Evolutionary conservation across 2,888 invertebrate genomes (phyloP).

Genomic region (Melanostoma scalare): DNA sequence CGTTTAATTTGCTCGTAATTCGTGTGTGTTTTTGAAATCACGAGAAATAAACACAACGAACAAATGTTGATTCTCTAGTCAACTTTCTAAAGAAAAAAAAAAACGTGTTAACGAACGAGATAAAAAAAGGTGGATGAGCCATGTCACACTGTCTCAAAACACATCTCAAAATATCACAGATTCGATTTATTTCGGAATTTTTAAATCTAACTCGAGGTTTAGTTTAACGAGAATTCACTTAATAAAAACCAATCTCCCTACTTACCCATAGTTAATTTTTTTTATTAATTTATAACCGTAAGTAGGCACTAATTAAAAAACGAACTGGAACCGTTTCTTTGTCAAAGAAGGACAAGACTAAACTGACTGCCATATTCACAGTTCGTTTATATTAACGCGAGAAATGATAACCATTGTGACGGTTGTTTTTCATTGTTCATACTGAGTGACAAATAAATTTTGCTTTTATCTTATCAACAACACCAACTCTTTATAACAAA

Average conservation of each 20-base stretch:
- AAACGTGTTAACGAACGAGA: too few relatives aligned
- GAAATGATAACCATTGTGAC: slow-evolving; percentile 16
- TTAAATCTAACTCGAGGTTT: too few relatives aligned
- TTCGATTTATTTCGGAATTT: too few relatives aligned
- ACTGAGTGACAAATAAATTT: slow-evolving; percentile 4
- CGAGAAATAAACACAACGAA: too few relatives aligned
- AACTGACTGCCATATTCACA: slow-evolving; percentile 41
- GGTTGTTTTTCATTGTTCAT: slow-evolving; percentile 3
- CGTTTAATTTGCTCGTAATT: too few relatives aligned
- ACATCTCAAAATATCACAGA: not conserved
- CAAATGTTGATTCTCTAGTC: too few relatives aligned
- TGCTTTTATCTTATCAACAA: slow-evolving; percentile 17
- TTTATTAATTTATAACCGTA: not conserved
- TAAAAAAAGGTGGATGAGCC: too few relatives aligned
- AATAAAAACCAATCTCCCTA: not conserved
- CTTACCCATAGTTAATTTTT: slow-evolving; percentile 48
- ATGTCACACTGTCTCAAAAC: not conserved
- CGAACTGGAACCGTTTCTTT: slow-evolving; percentile 18
- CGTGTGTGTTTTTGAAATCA: too few relatives aligned
- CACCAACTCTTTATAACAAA: not conserved
- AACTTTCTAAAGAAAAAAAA: too few relatives aligned
- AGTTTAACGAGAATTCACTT: slow-evolving; percentile 6
- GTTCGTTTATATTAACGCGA: slow-evolving; percentile 47
- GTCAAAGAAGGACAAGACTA: slow-evolving; percentile 43
- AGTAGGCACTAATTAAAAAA: not conserved